Evolutionary conservation across 2,797 vertebrate genomes (phyloP), one percentile per base, ranked within the genome.

Genomic region (Ciconia nigra): DNA sequence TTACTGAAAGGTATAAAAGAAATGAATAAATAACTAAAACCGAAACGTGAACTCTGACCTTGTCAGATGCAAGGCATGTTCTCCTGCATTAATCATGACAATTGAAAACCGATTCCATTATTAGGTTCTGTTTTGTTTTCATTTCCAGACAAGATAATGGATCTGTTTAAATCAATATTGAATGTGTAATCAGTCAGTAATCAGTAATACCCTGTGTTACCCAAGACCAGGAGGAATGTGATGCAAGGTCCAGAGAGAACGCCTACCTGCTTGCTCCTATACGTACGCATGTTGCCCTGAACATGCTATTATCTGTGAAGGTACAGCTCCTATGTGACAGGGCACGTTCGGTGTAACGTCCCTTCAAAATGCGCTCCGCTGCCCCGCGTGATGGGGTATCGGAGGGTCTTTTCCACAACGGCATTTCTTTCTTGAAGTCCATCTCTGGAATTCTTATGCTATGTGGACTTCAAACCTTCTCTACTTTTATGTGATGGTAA

Each of bases 251-350:
- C 25, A 10, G 41, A 33, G 33, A 8, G 18, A 4, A 25, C 0
- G 5, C 1, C 1, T 21, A 14, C 3, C 8, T 54, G 1, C 31
- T 47, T 26, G 19, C 14, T 67, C 24, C 47, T 31, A 0, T 4
- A 5, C 1, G 3, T 2, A 7, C 8, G 0, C 4, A 1, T 0
- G 1, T 13, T 12, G 42, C 14, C 19, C 62, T 8, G 22, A 9
- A 24, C 0, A 0, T 2, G 41, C 25, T 3, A 0, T 5, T 35
- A 16, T 1, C 2, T 0, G 3, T 6, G 26, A 19, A 6, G 39
- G 52, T 3, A 1, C 29, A 20, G 69, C 39, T 28, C 19, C 55
- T 0, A 2, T 1, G 16, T 5, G 35, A 6, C 31, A 0, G 0
- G 15, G 72, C 52, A 11, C 28, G 0, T 2, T 7, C 42, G 0